Evolutionary conservation across 2,797 vertebrate species (phyloP).

Genomic region (Dendrocincla fuliginosa): DNA sequence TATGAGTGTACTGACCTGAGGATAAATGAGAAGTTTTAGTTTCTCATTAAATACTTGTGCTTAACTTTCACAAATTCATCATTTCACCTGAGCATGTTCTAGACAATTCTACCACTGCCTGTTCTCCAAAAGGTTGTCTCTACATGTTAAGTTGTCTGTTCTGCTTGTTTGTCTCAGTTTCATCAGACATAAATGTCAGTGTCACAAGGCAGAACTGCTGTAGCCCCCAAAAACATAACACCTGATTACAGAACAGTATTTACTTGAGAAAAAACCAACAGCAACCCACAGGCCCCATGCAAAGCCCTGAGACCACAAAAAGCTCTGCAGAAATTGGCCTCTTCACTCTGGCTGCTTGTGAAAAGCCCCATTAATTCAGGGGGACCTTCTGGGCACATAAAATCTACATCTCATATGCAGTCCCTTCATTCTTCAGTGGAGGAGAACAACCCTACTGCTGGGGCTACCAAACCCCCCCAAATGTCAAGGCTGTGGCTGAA

Average conservation of each 20-base stretch:
- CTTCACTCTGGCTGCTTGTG: neutral
- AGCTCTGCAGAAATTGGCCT: neutral
- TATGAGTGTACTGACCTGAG: neutral
- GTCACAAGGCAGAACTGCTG: neutral
- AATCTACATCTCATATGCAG: fast-evolving
- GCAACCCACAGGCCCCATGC: neutral
- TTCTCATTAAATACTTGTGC: neutral
- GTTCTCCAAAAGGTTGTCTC: neutral
- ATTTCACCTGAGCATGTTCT: neutral
- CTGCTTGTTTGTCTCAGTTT: neutral
- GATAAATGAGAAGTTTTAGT: neutral
- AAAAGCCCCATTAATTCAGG: neutral
- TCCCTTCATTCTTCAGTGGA: neutral
- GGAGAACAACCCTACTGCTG: neutral
- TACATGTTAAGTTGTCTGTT: fast-evolving
- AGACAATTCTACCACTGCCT: neutral
- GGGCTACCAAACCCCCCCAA: neutral
- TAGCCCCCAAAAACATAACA: neutral
- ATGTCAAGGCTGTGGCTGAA: neutral
- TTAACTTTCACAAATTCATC: neutral
- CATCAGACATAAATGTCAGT: neutral
- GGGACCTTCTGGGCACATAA: neutral
- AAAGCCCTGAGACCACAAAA: neutral
- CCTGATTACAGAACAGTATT: neutral
- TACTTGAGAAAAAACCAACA: neutral